phyloP scores from a whole-genome alignment of 2,113 vertebrate species.

The Ciconia stormi region DNA sequence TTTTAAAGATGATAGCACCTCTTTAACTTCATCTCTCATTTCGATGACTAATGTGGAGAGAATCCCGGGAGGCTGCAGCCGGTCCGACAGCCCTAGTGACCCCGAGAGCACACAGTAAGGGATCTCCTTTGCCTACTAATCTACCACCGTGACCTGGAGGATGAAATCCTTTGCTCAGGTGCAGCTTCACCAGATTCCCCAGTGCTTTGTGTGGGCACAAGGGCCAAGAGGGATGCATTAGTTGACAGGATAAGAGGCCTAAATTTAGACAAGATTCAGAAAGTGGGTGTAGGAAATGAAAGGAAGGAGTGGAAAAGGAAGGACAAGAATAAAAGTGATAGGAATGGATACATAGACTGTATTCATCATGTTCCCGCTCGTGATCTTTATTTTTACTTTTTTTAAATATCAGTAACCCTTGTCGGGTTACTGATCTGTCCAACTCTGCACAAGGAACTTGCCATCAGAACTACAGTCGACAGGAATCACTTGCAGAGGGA shows the following conservation, averaged over 20 bases:
- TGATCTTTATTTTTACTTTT: background rate
- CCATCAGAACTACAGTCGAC: background rate
- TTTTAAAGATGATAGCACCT: slow-evolving; percentile 21
- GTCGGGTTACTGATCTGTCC: background rate
- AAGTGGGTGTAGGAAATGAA: background rate
- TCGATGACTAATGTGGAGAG: background rate
- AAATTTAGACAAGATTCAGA: background rate
- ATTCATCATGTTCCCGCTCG: background rate
- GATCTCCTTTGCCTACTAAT: background rate
- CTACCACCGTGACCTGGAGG: fast-evolving
- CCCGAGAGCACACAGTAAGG: background rate
- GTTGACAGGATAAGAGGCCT: background rate
- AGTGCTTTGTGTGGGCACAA: background rate
- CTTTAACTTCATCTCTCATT: background rate
- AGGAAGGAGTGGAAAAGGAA: background rate
- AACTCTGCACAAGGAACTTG: background rate
- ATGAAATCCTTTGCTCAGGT: background rate
- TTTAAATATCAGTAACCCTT: background rate
- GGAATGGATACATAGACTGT: background rate
- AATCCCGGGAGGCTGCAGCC: background rate
- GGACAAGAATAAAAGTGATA: background rate
- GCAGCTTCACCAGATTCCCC: background rate
- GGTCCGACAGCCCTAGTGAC: background rate
- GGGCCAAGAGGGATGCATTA: background rate
- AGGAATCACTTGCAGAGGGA: background rate